Evolutionary conservation across 2,113 vertebrate species (phyloP).

Genomic region (Laticauda colubrina): DNA sequence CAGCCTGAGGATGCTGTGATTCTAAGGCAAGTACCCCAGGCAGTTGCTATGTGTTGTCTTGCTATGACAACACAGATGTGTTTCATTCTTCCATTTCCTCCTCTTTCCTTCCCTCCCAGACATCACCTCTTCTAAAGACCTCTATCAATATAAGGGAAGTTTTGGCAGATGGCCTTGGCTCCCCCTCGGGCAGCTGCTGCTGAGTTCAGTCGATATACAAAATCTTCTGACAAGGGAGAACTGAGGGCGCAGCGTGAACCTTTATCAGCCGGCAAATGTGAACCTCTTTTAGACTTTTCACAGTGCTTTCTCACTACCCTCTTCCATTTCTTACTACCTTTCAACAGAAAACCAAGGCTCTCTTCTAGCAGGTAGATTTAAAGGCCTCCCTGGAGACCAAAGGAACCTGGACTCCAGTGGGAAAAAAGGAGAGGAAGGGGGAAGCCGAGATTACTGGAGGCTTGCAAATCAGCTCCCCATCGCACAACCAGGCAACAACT

Average conservation of each 20-base stretch:
- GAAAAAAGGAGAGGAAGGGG: neutral
- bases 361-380: constrained; percentile 22
- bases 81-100: constrained; percentile 23
- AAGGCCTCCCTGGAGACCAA: neutral
- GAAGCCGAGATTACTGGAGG: neutral
- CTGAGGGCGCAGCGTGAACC: constrained; percentile 3
- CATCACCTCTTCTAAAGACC: constrained; percentile 23
- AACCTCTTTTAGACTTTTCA: constrained; percentile 22
- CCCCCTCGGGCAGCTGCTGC: constrained; percentile 27
- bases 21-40: neutral
- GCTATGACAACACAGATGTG: neutral
- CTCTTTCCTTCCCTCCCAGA: constrained; percentile 15
- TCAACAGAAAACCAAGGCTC: constrained; percentile 19
- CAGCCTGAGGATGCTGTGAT: neutral
- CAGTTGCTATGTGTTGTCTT: neutral
- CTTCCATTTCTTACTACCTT: constrained; percentile 19
- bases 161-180: constrained; percentile 18
- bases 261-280: neutral
- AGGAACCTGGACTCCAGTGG: constrained; percentile 18
- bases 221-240: constrained; percentile 32
- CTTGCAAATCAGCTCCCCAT: neutral
- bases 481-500: neutral
- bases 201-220: constrained; percentile 47
- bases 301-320: neutral
- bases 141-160: constrained; percentile 26